Conservation (phyloP, 2,797 vertebrate species). For the Myiothlypis coronata region DNA sequence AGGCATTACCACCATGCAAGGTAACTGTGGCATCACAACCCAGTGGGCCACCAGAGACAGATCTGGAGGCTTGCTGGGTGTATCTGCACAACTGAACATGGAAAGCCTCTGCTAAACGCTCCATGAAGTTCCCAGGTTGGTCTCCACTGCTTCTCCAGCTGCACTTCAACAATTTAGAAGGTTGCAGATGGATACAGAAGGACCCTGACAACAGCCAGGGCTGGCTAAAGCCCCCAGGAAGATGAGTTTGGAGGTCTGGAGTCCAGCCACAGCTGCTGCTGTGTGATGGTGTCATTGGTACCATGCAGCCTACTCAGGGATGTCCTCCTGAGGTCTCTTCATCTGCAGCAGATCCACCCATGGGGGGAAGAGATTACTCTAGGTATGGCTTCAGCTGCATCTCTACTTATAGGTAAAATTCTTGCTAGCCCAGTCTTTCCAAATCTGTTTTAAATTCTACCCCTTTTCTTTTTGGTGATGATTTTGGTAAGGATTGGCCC, state of each 20-base stretch:
- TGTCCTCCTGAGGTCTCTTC: background rate
- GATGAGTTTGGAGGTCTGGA: background rate
- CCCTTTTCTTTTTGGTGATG: background rate
- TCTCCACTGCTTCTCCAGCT: background rate
- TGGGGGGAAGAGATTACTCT: background rate
- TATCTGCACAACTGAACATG: fast-evolving
- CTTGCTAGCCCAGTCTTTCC: background rate
- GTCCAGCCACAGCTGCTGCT: background rate
- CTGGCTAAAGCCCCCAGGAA: background rate
- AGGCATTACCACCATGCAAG: background rate
- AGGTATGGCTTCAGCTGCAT: background rate
- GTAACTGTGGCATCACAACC: background rate
- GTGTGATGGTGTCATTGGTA: fast-evolving
- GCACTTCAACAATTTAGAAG: background rate
- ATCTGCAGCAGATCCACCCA: background rate
- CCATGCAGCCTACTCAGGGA: background rate
- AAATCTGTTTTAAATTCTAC: background rate
- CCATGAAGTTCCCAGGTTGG: background rate
- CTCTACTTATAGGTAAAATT: background rate
- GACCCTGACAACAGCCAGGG: background rate
- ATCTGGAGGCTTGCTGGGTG: too few species aligned
- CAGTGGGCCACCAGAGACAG: background rate
- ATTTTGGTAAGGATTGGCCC: background rate
- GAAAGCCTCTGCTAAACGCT: background rate
- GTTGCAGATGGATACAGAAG: background rate